phyloP scores from a whole-genome alignment of 2,888 invertebrate genomes.

The Amiota minor region DNA sequence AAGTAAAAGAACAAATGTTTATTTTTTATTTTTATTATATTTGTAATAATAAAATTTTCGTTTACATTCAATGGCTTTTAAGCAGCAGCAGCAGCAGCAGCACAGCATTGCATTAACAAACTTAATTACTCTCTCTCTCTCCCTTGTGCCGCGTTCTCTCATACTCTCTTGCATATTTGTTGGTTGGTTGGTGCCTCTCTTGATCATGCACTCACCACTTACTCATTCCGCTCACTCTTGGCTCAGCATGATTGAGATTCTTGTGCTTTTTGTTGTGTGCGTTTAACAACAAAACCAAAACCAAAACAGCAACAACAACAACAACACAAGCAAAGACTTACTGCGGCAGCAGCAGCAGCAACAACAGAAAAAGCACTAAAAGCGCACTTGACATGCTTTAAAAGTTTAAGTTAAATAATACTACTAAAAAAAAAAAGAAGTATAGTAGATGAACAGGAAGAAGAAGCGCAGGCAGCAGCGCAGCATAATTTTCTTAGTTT shows the following conservation, averaged over 20 bases:
- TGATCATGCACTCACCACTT: not conserved
- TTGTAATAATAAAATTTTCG: slow-evolving; percentile 2
- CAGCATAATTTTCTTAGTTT: too few species aligned
- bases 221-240: not conserved
- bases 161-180: too few species aligned
- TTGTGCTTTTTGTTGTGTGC: not conserved
- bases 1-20: too few species aligned
- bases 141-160: not conserved
- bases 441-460: not conserved
- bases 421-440: too few species aligned
- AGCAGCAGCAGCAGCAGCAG: not conserved
- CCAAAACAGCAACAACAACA: slow-evolving; percentile 5
- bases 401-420: not conserved
- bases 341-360: not conserved
- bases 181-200: not conserved
- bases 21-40: too few species aligned
- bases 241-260: not conserved
- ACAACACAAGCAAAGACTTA: not conserved
- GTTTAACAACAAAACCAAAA: not conserved
- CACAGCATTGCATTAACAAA: not conserved
- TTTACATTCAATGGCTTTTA: not conserved
- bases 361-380: slow-evolving; percentile 1
- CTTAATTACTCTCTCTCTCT: not conserved
- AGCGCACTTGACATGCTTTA: slow-evolving; percentile 17
- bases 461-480: not conserved